A percentile compares a stretch with the other conserved stretches of the same genome.
Evolutionary conservation across 2,888 invertebrate species (phyloP).

Genomic region (Athalia circularis): DNA sequence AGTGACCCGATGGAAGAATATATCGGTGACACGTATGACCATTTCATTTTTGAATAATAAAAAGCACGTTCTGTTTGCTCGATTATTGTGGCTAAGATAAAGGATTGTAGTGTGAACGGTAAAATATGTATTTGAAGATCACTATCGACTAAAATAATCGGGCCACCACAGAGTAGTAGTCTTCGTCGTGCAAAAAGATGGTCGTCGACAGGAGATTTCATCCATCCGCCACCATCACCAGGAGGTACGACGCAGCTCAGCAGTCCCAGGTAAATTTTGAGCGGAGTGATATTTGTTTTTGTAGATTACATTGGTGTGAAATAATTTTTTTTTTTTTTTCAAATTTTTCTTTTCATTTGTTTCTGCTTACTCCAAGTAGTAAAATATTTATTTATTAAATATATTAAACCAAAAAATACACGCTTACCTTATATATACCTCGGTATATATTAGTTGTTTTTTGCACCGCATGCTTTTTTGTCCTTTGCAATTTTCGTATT

Average conservation of each 20-base stretch:
- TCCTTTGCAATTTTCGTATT: constrained; percentile 66
- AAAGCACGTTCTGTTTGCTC: neutral
- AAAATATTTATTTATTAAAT: too few species aligned
- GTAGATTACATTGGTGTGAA: neutral
- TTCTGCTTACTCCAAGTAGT: neutral
- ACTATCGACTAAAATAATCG: constrained; percentile 80
- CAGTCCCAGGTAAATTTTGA: constrained; percentile 74
- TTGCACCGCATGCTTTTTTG: constrained; percentile 69
- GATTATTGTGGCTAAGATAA: too few species aligned
- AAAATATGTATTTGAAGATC: constrained; percentile 72
- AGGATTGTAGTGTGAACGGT: neutral
- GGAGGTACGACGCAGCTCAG: constrained; percentile 70
- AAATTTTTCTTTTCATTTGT: neutral
- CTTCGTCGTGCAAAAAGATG: constrained; percentile 82
- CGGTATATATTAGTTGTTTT: constrained; percentile 44
- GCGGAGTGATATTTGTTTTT: neutral
- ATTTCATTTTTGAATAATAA: neutral
- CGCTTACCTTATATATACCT: constrained; percentile 23
- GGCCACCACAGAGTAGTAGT: constrained; percentile 73
- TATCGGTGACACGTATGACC: neutral
- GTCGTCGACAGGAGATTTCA: constrained; percentile 91
- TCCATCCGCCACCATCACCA: constrained; percentile 74
- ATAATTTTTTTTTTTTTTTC: neutral
- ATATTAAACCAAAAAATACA: constrained; percentile 4
- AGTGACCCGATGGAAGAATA: constrained; percentile 12